phyloP scores from a whole-genome alignment of 1,140 invertebrate species.

The Heliconius melpomene region DNA sequence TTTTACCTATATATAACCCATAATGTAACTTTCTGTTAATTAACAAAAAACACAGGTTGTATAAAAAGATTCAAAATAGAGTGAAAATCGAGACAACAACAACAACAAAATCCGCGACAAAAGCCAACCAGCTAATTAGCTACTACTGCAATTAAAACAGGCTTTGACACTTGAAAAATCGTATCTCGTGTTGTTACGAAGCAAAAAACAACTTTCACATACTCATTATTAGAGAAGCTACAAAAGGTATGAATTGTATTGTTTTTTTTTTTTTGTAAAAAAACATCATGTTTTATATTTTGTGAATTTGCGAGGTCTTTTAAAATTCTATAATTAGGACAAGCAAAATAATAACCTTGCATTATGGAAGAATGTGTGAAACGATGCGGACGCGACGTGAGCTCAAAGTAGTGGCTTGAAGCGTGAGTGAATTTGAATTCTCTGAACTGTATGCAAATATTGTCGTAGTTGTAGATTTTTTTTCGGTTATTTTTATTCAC shows the following conservation, averaged over 20 bases:
- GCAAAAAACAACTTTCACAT: conserved; percentile 1
- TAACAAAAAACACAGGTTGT: background rate
- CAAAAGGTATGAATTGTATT: conserved; percentile 10
- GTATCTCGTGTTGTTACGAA: conserved; percentile 12
- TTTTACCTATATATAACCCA: background rate
- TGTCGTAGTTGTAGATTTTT: background rate
- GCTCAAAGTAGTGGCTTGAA: background rate
- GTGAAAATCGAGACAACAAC: conserved; percentile 16
- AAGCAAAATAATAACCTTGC: background rate
- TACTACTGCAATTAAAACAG: conserved; percentile 16
- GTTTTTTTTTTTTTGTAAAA: background rate
- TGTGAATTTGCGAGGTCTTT: conserved; percentile 2
- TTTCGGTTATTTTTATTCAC: background rate
- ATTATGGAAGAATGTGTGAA: conserved; percentile 11
- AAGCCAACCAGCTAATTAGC: conserved; percentile 23
- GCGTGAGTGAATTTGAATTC: background rate
- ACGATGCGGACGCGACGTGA: background rate
- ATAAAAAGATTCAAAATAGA: background rate
- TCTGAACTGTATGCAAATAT: background rate
- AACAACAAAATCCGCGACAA: conserved; percentile 5
- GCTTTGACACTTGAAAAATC: conserved; percentile 20
- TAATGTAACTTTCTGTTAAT: background rate
- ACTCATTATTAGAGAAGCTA: conserved; percentile 19
- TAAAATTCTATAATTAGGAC: background rate
- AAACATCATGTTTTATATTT: background rate